Base-by-base conservation (phyloP, 2,113 vertebrate species). In the Colaptes auratus region DNA sequence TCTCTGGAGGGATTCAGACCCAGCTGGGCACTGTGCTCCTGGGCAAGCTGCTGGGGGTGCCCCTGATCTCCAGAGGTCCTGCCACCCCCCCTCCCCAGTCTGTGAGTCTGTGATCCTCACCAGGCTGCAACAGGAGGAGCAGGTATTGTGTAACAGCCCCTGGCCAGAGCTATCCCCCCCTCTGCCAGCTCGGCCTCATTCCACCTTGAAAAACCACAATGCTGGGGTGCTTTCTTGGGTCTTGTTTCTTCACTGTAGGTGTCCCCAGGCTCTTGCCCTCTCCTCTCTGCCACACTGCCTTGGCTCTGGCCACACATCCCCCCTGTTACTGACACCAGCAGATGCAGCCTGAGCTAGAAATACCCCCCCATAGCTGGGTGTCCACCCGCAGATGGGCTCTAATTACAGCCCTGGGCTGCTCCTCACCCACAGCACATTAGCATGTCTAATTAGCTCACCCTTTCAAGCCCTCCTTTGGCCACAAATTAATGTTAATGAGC, bases 401-500 rank as follows among this genome's bases (percentile, higher is more conserved):
- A 46, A 18, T 95, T 92, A 95, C 76, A 92, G 12, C 36, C 89
- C 69, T 23, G 0, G 3, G 81, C 66, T 3, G 2, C 59, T 66
- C 5, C 0, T 61, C 73, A 74, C 61, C 46, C 83, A 82, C 23
- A 82, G 39, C 65, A 72, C 65, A 85, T 91, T 75, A 92, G 25
- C 52, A 56, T 2, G 3, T 1, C 5, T 80, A 93, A 95, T 65
- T 92, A 50, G 44, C 79, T 95, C 66, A 33, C 0, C 9, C 76
- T 83, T 96, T 84, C 31, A 88, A 94, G 90, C 58, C 21, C 12
- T 96, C 76, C 82, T 90, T 81, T 94, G 63, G 82, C 88, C 83
- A 91, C 27, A 25, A 35, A 83, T 88, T 94, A 77, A 93, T 7
- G 55, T 36, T 81, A 95, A 95, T 94, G 88, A 86, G 35, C 24